phyloP scores from a whole-genome alignment of 2,113 vertebrate species.

The Camarhynchus parvulus region DNA sequence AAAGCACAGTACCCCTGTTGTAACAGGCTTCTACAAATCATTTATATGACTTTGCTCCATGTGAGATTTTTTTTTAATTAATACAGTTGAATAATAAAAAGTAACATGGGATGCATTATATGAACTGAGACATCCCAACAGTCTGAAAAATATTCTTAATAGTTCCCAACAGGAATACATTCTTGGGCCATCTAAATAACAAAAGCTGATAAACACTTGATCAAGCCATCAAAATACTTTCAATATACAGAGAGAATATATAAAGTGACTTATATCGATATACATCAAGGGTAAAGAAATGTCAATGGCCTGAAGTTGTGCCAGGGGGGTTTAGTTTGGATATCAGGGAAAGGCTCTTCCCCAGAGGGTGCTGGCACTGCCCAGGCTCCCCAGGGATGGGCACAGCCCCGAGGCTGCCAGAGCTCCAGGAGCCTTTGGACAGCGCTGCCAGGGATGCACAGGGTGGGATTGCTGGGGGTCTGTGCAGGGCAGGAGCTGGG shows the following conservation, averaged over 20 bases:
- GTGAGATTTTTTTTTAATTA: neutral
- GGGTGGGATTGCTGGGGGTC: neutral
- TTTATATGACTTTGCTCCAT: neutral
- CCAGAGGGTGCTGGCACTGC: neutral
- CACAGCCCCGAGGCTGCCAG: neutral
- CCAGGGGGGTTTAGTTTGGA: accelerated
- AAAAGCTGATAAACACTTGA: neutral
- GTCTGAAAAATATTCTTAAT: neutral
- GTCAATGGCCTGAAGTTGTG: neutral
- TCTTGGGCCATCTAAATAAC: neutral
- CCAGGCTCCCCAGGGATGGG: neutral
- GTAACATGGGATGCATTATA: neutral
- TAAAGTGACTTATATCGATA: neutral
- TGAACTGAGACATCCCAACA: neutral
- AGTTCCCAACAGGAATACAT: neutral
- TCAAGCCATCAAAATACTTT: neutral
- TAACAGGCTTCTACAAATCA: neutral
- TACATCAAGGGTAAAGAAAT: neutral
- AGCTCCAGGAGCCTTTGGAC: neutral
- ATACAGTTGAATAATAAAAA: neutral
- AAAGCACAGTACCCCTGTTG: neutral
- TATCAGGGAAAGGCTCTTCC: neutral
- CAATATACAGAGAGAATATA: neutral
- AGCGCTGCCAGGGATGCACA: accelerated
- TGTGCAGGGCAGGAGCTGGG: neutral